These are phyloP conservation scores for Balaeniceps rex DNA, from an alignment of 2,113 vertebrate genomes.

Conservation along the genomic window DNA sequence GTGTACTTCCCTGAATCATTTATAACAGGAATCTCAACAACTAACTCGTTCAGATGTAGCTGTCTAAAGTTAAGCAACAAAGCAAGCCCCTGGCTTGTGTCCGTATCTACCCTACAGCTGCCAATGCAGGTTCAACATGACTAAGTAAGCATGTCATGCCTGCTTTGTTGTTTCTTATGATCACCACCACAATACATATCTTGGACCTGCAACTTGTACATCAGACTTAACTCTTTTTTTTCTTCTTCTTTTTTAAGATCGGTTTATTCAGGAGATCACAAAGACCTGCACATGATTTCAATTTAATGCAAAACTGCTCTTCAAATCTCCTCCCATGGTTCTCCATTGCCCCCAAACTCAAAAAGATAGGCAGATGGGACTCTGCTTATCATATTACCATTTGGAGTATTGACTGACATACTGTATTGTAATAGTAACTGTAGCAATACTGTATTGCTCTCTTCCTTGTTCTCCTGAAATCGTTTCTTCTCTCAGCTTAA, in stretches of 20 bases:
- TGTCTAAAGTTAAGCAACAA: neutral
- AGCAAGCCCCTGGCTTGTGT: rapidly evolving
- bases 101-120: neutral
- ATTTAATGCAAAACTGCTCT: neutral
- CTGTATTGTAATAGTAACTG: neutral
- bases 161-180: neutral
- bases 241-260: neutral
- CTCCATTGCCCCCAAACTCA: neutral
- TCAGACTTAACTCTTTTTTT: neutral
- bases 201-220: neutral
- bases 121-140: neutral
- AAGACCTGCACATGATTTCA: neutral
- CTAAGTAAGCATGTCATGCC: neutral
- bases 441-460: neutral
- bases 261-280: neutral
- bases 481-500: neutral
- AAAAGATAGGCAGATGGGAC: neutral
- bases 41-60: neutral
- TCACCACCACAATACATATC: neutral
- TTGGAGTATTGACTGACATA: neutral
- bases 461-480: neutral
- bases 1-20: neutral
- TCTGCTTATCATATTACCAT: neutral
- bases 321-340: neutral
- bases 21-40: neutral